Conservation (phyloP, 2,113 vertebrate genomes). For the Crotophaga sulcirostris region DNA sequence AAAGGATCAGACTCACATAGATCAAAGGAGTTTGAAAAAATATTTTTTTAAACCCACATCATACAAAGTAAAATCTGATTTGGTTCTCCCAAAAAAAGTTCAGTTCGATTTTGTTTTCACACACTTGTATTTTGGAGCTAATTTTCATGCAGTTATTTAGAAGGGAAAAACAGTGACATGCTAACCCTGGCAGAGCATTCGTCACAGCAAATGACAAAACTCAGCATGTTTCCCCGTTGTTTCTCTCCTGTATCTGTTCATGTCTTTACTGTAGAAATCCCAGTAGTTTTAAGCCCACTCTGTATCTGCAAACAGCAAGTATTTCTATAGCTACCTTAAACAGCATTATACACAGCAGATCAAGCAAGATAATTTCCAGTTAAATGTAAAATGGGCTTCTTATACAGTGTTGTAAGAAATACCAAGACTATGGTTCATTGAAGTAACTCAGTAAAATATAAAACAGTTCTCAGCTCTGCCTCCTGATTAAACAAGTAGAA, state of each 20-base stretch:
- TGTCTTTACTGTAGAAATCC: not conserved
- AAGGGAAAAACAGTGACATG: not conserved
- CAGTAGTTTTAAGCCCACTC: not conserved
- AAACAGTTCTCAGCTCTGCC: not conserved
- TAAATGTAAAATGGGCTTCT: not conserved
- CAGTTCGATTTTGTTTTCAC: not conserved
- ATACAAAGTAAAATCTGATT: not conserved
- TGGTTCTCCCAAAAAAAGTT: not conserved
- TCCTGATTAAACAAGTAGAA: not conserved
- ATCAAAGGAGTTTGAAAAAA: not conserved
- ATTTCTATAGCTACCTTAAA: not conserved
- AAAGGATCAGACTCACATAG: not conserved
- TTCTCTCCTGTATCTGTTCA: not conserved
- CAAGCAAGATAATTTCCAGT: not conserved
- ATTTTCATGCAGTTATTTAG: not conserved
- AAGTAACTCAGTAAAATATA: not conserved
- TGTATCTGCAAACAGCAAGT: not conserved
- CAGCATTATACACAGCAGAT: not conserved
- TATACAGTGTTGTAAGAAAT: not conserved
- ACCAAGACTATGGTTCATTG: not conserved
- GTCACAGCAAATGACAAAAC: not conserved
- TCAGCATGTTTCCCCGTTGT: not conserved
- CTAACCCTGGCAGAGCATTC: not conserved
- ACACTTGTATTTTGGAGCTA: not conserved
- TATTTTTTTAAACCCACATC: rapidly evolving